Conservation (phyloP, 2,797 vertebrate species). For the Setipinna tenuifilis region DNA sequence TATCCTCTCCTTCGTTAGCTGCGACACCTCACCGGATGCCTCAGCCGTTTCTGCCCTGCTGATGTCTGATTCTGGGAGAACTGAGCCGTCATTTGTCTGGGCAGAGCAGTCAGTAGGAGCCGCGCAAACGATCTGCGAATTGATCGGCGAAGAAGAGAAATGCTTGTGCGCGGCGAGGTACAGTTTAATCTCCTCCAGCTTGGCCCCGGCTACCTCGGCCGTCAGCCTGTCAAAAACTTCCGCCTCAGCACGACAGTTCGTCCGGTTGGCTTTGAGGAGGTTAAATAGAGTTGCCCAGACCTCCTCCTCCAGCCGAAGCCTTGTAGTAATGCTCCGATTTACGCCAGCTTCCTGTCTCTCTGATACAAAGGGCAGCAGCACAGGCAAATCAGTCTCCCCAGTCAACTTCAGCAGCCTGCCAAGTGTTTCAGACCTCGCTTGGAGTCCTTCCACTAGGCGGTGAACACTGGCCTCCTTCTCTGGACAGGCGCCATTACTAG, state of each 20-base stretch:
- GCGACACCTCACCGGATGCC: constrained; percentile 19
- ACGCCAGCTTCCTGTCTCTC: constrained; percentile 41
- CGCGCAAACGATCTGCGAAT: constrained; percentile 14
- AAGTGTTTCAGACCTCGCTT: constrained; percentile 53
- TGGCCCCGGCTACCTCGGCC: constrained; percentile 40
- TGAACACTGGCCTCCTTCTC: constrained; percentile 52
- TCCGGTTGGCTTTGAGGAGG: constrained; percentile 39
- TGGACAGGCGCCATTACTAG: neutral
- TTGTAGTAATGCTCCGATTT: constrained; percentile 20
- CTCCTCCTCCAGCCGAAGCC: constrained; percentile 59
- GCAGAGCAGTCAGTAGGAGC: constrained; percentile 33
- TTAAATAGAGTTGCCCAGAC: constrained; percentile 61
- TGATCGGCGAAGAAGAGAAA: constrained; percentile 2
- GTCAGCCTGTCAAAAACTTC: constrained; percentile 40
- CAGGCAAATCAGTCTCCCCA: constrained; percentile 46
- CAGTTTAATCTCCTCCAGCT: constrained; percentile 60
- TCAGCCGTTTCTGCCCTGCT: constrained; percentile 35
- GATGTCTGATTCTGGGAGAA: constrained; percentile 25
- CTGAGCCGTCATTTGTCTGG: neutral
- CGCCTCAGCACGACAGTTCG: constrained; percentile 23
- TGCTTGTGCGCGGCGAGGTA: constrained; percentile 47
- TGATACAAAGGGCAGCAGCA: neutral
- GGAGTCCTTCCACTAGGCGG: constrained; percentile 55
- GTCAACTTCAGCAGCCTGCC: constrained; percentile 59
- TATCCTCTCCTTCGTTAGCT: neutral